Evolutionary conservation across 2,113 vertebrate genomes (phyloP), one percentile per base, ranked within the genome.

Genomic region (Trichechus manatus): DNA sequence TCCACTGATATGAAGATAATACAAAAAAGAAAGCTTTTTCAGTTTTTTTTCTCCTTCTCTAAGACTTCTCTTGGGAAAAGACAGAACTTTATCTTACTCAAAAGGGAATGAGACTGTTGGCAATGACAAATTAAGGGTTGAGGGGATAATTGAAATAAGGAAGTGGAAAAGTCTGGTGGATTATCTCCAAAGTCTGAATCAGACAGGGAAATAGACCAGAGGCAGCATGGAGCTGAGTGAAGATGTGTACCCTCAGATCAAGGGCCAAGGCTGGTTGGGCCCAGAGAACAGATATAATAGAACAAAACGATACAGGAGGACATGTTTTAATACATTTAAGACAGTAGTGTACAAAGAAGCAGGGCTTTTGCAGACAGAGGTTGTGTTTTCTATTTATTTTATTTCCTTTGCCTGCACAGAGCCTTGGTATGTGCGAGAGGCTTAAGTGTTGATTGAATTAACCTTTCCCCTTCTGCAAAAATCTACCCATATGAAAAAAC

Each of bases 81-180:
- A 4, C 64, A 93, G 87, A 74, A 23, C 68, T 95, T 95, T 93
- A 80, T 87, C 82, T 97, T 94, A 8, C 53, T 85, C 79, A 64
- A 44, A 70, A 89, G 75, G 23, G 80, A 87, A 79, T 66, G 39
- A 89, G 82, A 92, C 27, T 70, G 19, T 78, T 94, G 42, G 72
- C 53, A 68, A 86, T 56, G 87, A 83, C 81, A 96, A 95, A 96
- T 93, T 87, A 95, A 95, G 44, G 66, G 22, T 95, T 59, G 47
- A 85, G 11, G 68, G 56, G 66, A 89, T 82, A 82, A 87, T 25
- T 87, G 83, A 94, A 90, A 53, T 81, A 89, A 95, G 79, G 68
- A 95, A 72, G 82, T 78, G 25, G 64, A 74, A 75, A 78, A 33
- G 14, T 91, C 78, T 75, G 36, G 39, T 1, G 33, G 80, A 92